Percentiles rank a stretch among this genome's conserved stretches.
These are phyloP conservation scores for Rhinolophus sinicus DNA, from an alignment of 2,113 vertebrate species.

Conservation along the genomic window DNA sequence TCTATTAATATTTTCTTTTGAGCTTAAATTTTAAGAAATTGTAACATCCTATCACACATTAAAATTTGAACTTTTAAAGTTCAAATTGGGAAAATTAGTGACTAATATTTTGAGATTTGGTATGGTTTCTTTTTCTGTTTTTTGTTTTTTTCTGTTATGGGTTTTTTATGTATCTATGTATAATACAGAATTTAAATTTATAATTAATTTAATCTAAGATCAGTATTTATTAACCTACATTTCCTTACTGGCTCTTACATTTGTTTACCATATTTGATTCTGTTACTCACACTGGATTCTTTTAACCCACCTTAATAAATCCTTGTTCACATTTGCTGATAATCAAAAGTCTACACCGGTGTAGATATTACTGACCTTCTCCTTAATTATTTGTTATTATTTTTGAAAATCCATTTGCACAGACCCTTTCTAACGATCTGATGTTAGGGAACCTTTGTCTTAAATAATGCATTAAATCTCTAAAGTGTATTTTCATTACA, in stretches of 20 bases:
- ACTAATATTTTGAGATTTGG: background rate
- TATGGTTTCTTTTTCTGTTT: background rate
- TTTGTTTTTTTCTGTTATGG: no score
- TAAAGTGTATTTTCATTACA: slow-evolving; percentile 41
- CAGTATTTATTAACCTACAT: background rate
- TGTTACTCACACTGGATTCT: background rate
- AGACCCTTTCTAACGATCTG: slow-evolving; percentile 11
- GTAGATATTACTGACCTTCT: background rate
- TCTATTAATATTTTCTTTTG: slow-evolving; percentile 31
- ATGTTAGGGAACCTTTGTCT: background rate
- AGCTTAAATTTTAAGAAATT: slow-evolving; percentile 36
- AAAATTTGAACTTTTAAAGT: slow-evolving; percentile 44
- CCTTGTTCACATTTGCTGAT: slow-evolving; percentile 21
- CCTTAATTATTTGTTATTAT: background rate
- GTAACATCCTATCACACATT: background rate
- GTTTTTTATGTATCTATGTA: background rate
- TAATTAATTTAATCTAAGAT: background rate
- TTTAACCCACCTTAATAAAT: slow-evolving; percentile 24
- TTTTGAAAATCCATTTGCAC: background rate
- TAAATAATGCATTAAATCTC: background rate
- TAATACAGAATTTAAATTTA: background rate
- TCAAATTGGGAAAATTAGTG: background rate
- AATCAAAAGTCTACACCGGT: background rate
- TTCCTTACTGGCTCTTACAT: background rate
- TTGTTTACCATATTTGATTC: slow-evolving; percentile 26